These are phyloP conservation scores for Matsumyia berberina DNA, from an alignment of 2,888 invertebrate species.

Conservation along the genomic window DNA sequence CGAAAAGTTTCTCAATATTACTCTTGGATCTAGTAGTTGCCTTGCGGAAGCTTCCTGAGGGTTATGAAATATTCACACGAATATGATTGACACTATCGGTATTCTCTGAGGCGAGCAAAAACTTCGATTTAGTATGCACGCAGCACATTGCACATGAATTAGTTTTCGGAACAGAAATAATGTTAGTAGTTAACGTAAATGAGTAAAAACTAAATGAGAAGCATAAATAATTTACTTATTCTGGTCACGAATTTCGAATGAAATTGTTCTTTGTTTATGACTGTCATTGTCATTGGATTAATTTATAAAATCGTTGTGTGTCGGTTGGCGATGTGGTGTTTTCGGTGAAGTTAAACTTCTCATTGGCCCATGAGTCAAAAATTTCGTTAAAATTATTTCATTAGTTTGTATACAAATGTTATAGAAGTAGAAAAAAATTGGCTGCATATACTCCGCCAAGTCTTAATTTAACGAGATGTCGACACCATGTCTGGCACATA, in stretches of 20 bases:
- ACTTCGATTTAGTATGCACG: slow-evolving; percentile 42
- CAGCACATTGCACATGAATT: slow-evolving; percentile 31
- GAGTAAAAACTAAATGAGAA: slow-evolving; percentile 62
- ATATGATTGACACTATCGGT: not conserved
- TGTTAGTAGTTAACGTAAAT: slow-evolving; percentile 46
- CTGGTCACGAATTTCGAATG: slow-evolving; percentile 35
- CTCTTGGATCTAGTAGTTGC: no score
- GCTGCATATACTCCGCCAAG: no score
- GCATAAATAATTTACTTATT: slow-evolving; percentile 43
- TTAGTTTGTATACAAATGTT: no score
- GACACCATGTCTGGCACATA: no score
- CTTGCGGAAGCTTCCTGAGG: not conserved
- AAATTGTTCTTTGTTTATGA: slow-evolving; percentile 24
- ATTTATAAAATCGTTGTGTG: slow-evolving; percentile 24
- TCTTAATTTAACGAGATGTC: no score
- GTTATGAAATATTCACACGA: slow-evolving; percentile 23
- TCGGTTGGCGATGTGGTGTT: not conserved
- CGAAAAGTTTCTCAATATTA: slow-evolving; percentile 33
- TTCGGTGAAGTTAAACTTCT: not conserved
- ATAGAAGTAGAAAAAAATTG: no score
- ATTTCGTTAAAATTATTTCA: no score
- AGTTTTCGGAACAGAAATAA: slow-evolving; percentile 40
- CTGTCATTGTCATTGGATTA: slow-evolving; percentile 16
- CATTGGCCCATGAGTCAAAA: no score
- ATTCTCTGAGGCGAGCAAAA: not conserved